Evolutionary conservation across 1,140 invertebrate genomes (phyloP), one percentile per base, ranked within the genome.

Genomic region (Chelonus insularis): DNA sequence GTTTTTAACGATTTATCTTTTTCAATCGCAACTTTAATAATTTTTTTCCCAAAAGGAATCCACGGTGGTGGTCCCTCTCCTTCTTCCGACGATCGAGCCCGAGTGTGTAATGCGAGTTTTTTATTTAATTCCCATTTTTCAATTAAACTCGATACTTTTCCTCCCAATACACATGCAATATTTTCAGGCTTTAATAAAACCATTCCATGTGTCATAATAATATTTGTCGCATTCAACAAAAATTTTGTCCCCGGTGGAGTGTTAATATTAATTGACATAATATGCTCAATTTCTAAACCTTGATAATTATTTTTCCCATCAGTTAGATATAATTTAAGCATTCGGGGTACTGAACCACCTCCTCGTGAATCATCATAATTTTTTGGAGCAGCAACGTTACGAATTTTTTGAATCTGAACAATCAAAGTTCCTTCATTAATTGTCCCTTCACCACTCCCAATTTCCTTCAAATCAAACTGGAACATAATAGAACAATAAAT

Each of bases 111-210:
- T 2, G 90, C 88, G 57, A 95, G 82, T 80, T 87, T 90, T 52
- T 89, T 86, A 66, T 92, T 91, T 18, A 96, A 75, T 75, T 95
- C 90, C 94, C 94, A 96, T 76, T 93, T 95, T 71, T 95, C 93
- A 61, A 92, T 88, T 68, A 97, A 82, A 65, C 84, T 85, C n/a
- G 86, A 80, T 0, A 97, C 94, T 67, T 86, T 86, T 43, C 94
- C 94, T 23, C 93, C 93, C 11, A 95, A 80, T 20, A 93, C 76
- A 64, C 70, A 66, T n/a, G 85, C 83, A 62, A 90, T 84, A 43
- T 89, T 85, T 47, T 72, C 81, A 11, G 89, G 83, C 56, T 81
- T 85, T 7, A 97, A 73, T 65, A 94, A 82, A 23, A 94, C 81
- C 48, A 92, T 87, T 68, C 87, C 90, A 76, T 89, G 89, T 60